Evolutionary conservation across 2,888 invertebrate species (phyloP).

Genomic region (Brachypalpus laphriformis): DNA sequence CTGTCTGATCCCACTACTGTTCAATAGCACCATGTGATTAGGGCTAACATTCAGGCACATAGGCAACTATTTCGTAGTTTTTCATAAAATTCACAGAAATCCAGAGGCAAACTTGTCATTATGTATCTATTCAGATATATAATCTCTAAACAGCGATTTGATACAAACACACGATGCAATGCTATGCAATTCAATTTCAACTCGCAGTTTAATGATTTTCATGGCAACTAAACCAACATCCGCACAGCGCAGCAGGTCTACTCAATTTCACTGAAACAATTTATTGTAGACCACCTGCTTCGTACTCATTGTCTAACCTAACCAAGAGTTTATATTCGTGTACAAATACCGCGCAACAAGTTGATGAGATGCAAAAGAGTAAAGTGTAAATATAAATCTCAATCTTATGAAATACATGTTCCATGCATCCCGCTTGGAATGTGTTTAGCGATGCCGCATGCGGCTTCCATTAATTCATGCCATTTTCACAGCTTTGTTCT

Average conservation of each 20-base stretch:
- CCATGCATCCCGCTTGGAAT: constrained; percentile 20
- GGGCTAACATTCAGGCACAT: no score
- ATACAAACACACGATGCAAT: not conserved
- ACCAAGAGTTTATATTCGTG: not conserved
- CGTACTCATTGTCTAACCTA: constrained; percentile 26
- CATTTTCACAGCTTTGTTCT: constrained; percentile 57
- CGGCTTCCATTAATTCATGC: not conserved
- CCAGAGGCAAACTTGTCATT: no score
- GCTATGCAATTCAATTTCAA: not conserved
- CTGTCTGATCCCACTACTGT: no score
- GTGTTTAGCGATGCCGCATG: constrained; percentile 32
- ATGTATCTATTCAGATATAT: no score
- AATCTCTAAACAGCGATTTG: no score
- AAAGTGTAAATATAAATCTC: no score
- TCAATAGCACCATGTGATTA: no score
- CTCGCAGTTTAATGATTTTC: not conserved
- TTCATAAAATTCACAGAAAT: no score
- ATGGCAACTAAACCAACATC: not conserved
- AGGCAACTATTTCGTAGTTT: no score
- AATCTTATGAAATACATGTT: constrained; percentile 45
- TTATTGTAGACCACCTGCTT: constrained; percentile 40
- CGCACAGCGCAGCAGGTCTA: not conserved
- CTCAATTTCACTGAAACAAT: constrained; percentile 30
- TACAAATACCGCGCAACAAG: not conserved
- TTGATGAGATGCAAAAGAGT: constrained; percentile 23